A percentile compares a stretch with the other conserved stretches of the same genome.
These are phyloP conservation scores for Paracentrotus lividus DNA, from an alignment of 53 echinoderm and acorn worm species.

Conservation along the genomic window DNA sequence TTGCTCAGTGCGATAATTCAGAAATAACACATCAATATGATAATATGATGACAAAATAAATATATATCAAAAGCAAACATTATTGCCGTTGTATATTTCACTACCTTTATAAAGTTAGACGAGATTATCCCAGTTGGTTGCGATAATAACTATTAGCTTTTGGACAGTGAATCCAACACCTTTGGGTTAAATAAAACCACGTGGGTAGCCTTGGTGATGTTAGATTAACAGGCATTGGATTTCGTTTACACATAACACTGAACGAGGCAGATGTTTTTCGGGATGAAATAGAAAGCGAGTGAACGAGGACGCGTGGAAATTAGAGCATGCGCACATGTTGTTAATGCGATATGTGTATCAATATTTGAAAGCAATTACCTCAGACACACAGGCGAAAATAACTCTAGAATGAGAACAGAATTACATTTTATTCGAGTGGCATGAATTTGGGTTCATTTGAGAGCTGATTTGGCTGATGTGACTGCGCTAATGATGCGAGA, in stretches of 20 bases:
- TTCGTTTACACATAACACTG: slow-evolving; percentile 67
- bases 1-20: too few relatives aligned
- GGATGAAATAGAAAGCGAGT: slow-evolving; percentile 32
- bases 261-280: slow-evolving; percentile 25
- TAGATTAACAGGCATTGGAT: slow-evolving; percentile 28
- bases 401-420: too few relatives aligned
- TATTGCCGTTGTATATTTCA: neutral
- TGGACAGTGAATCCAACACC: slow-evolving; percentile 38
- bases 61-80: too few relatives aligned
- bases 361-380: too few relatives aligned
- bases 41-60: too few relatives aligned
- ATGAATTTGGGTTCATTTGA: too few relatives aligned
- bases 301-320: slow-evolving; percentile 42
- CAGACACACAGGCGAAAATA: too few relatives aligned
- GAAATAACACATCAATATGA: too few relatives aligned
- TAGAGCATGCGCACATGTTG: slow-evolving; percentile 28
- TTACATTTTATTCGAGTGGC: too few relatives aligned
- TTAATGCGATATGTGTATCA: neutral
- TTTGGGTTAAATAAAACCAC: slow-evolving; percentile 34
- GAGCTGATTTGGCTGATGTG: too few relatives aligned
- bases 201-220: slow-evolving; percentile 50
- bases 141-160: slow-evolving; percentile 30
- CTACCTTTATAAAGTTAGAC: neutral
- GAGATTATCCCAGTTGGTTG: slow-evolving; percentile 4
- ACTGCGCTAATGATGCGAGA: too few relatives aligned